Percentiles rank a stretch among this genome's conserved stretches.
phyloP scores from a whole-genome alignment of 2,888 invertebrate genomes.

The Anoncus sp. region DNA sequence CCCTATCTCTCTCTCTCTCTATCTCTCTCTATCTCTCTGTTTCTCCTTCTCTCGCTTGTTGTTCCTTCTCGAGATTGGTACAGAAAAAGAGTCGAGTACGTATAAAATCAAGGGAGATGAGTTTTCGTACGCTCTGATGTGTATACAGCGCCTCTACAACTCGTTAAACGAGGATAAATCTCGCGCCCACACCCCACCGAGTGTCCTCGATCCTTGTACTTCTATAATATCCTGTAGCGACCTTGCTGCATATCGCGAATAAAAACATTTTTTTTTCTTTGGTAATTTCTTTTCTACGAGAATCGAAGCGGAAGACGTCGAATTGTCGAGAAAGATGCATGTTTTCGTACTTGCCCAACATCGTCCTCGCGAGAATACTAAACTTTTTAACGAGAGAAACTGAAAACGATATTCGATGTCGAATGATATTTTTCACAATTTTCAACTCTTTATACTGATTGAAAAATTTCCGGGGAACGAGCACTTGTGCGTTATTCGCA shows the following conservation, averaged over 20 bases:
- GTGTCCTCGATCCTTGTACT: conserved; percentile 31
- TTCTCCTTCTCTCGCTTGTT: conserved; percentile 28
- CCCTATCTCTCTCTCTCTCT: conserved; percentile 4
- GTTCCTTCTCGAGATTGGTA: conserved; percentile 48
- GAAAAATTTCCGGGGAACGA: not conserved
- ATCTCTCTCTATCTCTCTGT: too few species aligned
- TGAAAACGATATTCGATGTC: not conserved
- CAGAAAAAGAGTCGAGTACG: conserved; percentile 19
- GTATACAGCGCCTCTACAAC: conserved; percentile 44
- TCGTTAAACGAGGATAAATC: conserved; percentile 57
- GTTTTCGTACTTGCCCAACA: not conserved
- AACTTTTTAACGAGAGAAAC: conserved; percentile 37
- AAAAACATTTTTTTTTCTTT: not conserved
- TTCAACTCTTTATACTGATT: not conserved
- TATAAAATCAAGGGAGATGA: conserved; percentile 31
- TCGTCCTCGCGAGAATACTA: conserved; percentile 12
- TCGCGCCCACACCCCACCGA: conserved; percentile 37
- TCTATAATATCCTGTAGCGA: not conserved
- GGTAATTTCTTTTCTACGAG: not conserved
- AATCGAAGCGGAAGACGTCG: conserved; percentile 1
- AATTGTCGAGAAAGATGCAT: not conserved
- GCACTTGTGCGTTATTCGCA: not conserved
- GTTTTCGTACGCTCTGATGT: conserved; percentile 37
- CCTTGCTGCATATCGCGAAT: conserved; percentile 30
- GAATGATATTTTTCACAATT: conserved; percentile 28